Evolutionary conservation across 2,888 invertebrate genomes (phyloP).

Genomic region (Pristionchus maxplancki): DNA sequence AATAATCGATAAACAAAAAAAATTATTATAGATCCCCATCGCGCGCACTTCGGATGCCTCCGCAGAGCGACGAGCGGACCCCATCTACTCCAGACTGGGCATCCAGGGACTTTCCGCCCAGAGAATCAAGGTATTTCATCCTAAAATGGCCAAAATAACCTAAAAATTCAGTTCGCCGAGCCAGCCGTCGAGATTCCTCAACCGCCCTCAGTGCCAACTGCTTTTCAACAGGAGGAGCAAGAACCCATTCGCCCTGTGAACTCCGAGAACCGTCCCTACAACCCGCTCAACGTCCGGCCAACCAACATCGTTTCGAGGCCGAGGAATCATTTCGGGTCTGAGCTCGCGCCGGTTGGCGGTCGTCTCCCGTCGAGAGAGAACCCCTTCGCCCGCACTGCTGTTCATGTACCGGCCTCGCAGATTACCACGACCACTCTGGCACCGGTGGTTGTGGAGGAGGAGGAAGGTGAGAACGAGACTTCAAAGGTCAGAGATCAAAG

Average conservation of each 20-base stretch:
- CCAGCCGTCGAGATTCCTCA: background rate
- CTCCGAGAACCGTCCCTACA: conserved; percentile 22
- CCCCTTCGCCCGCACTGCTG: conserved; percentile 13
- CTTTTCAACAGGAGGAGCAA: background rate
- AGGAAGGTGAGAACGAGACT: conserved; percentile 1
- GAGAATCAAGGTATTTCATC: conserved; percentile 17
- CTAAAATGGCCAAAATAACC: background rate
- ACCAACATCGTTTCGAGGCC: conserved; percentile 38
- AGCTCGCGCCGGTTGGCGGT: conserved; percentile 34
- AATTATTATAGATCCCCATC: background rate
- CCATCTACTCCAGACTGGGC: conserved; percentile 38
- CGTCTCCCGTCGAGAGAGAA: conserved; percentile 44
- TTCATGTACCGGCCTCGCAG: conserved; percentile 16
- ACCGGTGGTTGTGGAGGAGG: background rate
- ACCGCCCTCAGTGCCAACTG: background rate
- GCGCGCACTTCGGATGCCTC: background rate
- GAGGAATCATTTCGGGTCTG: conserved; percentile 35
- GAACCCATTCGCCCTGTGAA: background rate
- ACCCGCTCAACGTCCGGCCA: conserved; percentile 48
- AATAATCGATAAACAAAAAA: background rate
- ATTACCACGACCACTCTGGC: background rate
- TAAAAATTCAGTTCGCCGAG: background rate
- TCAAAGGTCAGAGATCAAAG: background rate
- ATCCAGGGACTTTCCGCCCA: conserved; percentile 34
- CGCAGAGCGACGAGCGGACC: background rate